Evolutionary conservation across 2,888 invertebrate species (phyloP), one percentile per base, ranked within the genome.

Genomic region (Tolmerus cingulatus): DNA sequence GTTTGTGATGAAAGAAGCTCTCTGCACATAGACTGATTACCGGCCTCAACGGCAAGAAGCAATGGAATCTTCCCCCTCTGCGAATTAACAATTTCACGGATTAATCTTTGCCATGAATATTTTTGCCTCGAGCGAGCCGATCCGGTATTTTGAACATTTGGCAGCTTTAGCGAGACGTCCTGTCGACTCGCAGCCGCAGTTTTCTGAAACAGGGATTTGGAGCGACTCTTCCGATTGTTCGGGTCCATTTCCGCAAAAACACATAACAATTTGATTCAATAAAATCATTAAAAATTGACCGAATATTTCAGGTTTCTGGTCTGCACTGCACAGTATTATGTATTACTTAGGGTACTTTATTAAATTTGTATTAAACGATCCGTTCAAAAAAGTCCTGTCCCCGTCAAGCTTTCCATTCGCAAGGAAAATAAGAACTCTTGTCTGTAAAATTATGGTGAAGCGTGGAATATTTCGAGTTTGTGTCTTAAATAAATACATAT

Each of bases 61-160:
- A 99, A 94, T 90, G 99, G 98, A 91, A 98, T 96, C 94, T 97
- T 97, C 89, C 98, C 98, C 93, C 96, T 96, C 98, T 98, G 94
- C 90, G 94, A 95, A 90, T 90, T 89, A 92, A 94, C 93, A 93
- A 93, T 92, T 92, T 94, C 93, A 91, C 93, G 93, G 91, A 94
- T 94, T 94, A 94, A 90, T 92, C 93, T 94, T 93, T 93, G 93
- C 94, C 94, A 94, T 88, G 90, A 89, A 90, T 90, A 90, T 88
- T 90, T 88, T 89, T 89, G 88, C 82, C 87, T 77, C 88, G 90
- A 89, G 86, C 86, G 89, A 88, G 78, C 55, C 9, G 85, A 85
- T 23, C 74, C 30, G 9, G 74, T 30, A 7, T 85, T 85, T 85
- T 74, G 74, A 74, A 74, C 74, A 74, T 74, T 85, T 74, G 43